Conservation (phyloP, 2,113 vertebrate genomes). For the Notothenia rossii region DNA sequence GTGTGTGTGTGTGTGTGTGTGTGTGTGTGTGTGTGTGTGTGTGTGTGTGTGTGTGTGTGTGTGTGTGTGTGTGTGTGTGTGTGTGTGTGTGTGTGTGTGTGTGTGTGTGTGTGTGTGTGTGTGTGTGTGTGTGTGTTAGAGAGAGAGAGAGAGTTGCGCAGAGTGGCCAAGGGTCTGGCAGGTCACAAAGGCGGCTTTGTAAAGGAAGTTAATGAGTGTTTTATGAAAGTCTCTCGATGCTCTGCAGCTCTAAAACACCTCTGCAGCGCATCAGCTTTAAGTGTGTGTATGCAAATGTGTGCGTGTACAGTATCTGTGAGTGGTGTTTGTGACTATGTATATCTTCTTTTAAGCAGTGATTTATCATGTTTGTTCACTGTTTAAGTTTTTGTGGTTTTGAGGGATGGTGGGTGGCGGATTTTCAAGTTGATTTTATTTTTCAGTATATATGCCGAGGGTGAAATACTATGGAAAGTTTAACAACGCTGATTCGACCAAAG, state of each 20-base stretch:
- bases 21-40: too few relatives aligned
- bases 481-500: slow-evolving; percentile 80
- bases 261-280: slow-evolving; percentile 71
- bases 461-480: slow-evolving; percentile 82
- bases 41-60: too few relatives aligned
- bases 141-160: slow-evolving; percentile 55
- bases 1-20: slow-evolving; percentile 16
- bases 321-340: slow-evolving; percentile 76
- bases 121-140: too few relatives aligned
- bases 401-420: slow-evolving; percentile 59
- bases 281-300: slow-evolving; percentile 39
- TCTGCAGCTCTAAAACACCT: slow-evolving; percentile 77
- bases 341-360: slow-evolving; percentile 79
- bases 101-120: too few relatives aligned
- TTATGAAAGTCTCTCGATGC: slow-evolving; percentile 80
- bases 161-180: slow-evolving; percentile 68
- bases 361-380: slow-evolving; percentile 84
- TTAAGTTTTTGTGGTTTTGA: slow-evolving; percentile 75
- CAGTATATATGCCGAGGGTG: slow-evolving; percentile 53
- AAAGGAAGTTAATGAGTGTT: slow-evolving; percentile 81
- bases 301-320: slow-evolving; percentile 28
- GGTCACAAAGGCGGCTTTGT: slow-evolving; percentile 85
- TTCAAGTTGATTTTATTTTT: slow-evolving; percentile 46
- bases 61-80: too few relatives aligned
- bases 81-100: too few relatives aligned